These are phyloP conservation scores for Leptosomus discolor DNA, from an alignment of 2,113 vertebrate genomes.

Conservation along the genomic window DNA sequence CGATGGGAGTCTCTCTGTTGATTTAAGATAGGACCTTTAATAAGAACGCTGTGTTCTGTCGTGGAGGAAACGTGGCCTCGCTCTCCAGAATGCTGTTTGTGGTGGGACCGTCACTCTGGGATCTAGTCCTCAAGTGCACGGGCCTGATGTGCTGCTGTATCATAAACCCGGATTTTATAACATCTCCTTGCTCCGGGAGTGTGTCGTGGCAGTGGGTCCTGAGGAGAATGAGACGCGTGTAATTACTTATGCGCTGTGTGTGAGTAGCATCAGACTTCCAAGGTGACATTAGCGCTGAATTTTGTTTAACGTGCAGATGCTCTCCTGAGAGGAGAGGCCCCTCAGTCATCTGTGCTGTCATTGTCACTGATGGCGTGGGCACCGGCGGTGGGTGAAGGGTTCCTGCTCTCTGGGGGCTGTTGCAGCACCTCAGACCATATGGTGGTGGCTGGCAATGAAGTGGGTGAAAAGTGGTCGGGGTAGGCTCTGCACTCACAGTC, in stretches of 20 bases:
- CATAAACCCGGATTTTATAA: not conserved
- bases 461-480: not conserved
- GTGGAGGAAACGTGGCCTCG: rapidly evolving
- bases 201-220: not conserved
- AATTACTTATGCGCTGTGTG: not conserved
- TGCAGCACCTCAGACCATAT: not conserved
- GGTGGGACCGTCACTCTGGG: not conserved
- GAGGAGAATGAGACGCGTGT: not conserved
- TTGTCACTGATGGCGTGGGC: not conserved
- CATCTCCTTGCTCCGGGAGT: not conserved
- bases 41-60: not conserved
- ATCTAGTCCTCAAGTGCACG: not conserved
- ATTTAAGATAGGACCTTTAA: not conserved
- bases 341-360: not conserved
- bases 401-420: not conserved
- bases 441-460: not conserved
- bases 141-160: not conserved
- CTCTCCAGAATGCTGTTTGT: not conserved
- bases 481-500: not conserved
- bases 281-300: not conserved
- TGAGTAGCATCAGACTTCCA: not conserved
- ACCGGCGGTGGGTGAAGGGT: not conserved
- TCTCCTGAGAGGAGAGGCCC: not conserved
- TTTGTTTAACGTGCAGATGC: not conserved
- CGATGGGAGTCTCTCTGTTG: rapidly evolving